Evolutionary conservation across 1,140 invertebrate genomes (phyloP), one percentile per base, ranked within the genome.

Genomic region (Drosophila erecta): DNA sequence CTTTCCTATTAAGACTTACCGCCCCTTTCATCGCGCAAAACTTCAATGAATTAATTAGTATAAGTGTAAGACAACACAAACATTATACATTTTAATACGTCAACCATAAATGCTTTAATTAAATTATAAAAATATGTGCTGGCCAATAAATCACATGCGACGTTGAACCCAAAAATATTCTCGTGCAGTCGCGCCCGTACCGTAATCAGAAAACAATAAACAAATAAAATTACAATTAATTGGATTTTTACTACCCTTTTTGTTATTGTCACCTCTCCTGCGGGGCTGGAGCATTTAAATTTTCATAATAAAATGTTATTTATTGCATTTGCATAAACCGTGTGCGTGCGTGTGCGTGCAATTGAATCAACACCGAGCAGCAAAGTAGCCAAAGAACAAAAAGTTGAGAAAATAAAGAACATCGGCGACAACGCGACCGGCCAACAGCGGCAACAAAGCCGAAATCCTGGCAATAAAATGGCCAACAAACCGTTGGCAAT

Each of bases 191-290:
- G 44, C 55, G 22, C 62, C 62, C 27, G 57, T 15, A 17, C 40
- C 71, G 79, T 86, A 85, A 85, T 85, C 81, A 86, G 74, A 85
- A 87, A 78, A 81, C 81, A 89, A 87, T 86, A 89, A 87, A 89
- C 83, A 87, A 89, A 87, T 87, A 87, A 89, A 87, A 87, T 87
- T 83, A 84, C 79, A 89, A 87, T 87, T 87, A 87, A 87, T 89
- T 87, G 79, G 76, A 87, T 83, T 87, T 89, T 83, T 67, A 78
- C 75, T 40, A 57, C 30, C 72, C 60, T 41, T 74, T 74, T 67
- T 76, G 57, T 64, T 73, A 35, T 59, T 66, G 46, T 64, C 51
- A 40, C 61, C 40, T 41, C 22, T 43, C 50, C 27, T 27, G 44
- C 17, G 49, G n/a, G 20, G 15, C 43, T 30, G 51, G 61, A 46